phyloP scores from a whole-genome alignment of 2,113 vertebrate genomes.

The Lampris incognitus region DNA sequence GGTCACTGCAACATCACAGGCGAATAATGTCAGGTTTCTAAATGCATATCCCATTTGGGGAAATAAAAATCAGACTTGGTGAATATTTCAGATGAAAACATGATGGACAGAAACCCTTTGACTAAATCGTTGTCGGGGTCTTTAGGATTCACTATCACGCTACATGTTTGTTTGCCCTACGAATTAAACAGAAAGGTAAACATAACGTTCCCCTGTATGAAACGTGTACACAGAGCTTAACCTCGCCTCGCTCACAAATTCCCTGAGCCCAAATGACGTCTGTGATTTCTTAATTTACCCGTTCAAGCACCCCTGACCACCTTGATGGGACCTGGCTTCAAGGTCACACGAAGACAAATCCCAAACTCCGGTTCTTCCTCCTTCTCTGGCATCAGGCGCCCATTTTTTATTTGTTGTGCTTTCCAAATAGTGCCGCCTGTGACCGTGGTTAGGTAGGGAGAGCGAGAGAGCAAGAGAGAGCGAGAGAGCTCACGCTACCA shows the following conservation, averaged over 20 bases:
- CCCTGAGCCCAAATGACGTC: conserved; percentile 33
- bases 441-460: too few species aligned
- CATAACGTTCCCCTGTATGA: conserved; percentile 25
- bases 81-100: conserved; percentile 20
- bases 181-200: conserved; percentile 28
- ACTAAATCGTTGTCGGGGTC: not conserved
- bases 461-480: too few species aligned
- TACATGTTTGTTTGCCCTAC: conserved; percentile 46
- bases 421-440: conserved; percentile 8
- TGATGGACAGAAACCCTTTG: not conserved
- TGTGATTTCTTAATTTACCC: conserved; percentile 33
- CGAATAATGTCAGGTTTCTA: conserved; percentile 1
- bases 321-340: conserved; percentile 24
- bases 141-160: conserved; percentile 48
- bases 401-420: conserved; percentile 2
- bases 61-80: conserved; percentile 28
- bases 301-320: not conserved
- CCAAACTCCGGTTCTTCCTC: not conserved
- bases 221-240: conserved; percentile 50
- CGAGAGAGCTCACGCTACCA: too few species aligned
- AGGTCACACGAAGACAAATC: conserved; percentile 31
- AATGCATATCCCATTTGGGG: conserved; percentile 3
- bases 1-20: not conserved
- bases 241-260: conserved; percentile 29
- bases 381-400: not conserved